A percentile compares a stretch with the other conserved stretches of the same genome.
phyloP scores from a whole-genome alignment of 2,888 invertebrate species.

The Fabriciana adippe region DNA sequence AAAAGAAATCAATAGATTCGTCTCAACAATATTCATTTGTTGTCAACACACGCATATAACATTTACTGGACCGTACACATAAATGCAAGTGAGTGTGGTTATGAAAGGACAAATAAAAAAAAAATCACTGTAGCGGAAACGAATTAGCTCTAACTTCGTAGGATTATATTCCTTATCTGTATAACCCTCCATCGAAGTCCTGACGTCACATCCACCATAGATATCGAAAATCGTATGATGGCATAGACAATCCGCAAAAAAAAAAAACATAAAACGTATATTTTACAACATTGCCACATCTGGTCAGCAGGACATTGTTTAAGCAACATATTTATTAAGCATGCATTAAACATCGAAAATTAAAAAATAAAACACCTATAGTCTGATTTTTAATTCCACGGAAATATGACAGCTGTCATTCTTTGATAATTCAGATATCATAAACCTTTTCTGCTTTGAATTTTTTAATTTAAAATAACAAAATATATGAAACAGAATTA shows the following conservation, averaged over 20 bases:
- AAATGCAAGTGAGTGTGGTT: constrained; percentile 82
- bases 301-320: constrained; percentile 29
- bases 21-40: constrained; percentile 13
- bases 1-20: constrained; percentile 19
- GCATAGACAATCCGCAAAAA: constrained; percentile 56
- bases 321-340: constrained; percentile 22
- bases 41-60: constrained; percentile 30
- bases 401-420: no score
- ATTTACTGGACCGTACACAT: constrained; percentile 59
- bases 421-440: no score
- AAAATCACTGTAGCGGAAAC: constrained; percentile 70
- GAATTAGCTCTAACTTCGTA: constrained; percentile 42
- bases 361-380: constrained; percentile 8
- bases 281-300: constrained; percentile 22
- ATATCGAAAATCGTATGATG: constrained; percentile 62
- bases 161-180: constrained; percentile 36
- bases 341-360: constrained; percentile 27
- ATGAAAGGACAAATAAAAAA: constrained; percentile 49
- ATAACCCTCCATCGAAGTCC: constrained; percentile 23
- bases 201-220: constrained; percentile 57
- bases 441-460: no score
- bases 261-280: constrained; percentile 18
- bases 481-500: no score
- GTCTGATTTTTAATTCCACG: no score
- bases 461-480: no score